Conservation (phyloP, 2,888 invertebrate genomes). For the Autographa pulchrina region DNA sequence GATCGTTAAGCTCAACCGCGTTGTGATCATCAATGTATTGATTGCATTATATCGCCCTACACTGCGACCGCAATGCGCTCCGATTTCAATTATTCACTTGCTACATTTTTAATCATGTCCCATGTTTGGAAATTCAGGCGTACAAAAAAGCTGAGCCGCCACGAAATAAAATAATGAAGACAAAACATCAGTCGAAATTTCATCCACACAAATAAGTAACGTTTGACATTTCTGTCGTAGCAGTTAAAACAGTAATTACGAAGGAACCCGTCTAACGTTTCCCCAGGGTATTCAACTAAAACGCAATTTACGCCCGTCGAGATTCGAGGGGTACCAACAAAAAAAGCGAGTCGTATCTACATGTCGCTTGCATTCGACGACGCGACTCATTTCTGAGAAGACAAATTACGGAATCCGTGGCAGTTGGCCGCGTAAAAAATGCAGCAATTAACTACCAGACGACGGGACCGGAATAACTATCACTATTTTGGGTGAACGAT, state of each 20-base stretch:
- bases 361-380: constrained; percentile 87
- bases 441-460: constrained; percentile 86
- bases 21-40: constrained; percentile 79
- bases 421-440: constrained; percentile 85
- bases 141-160: constrained; percentile 24
- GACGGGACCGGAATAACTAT: constrained; percentile 78
- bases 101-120: constrained; percentile 66
- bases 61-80: constrained; percentile 67
- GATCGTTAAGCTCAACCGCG: constrained; percentile 78
- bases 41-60: constrained; percentile 74
- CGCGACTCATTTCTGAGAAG: constrained; percentile 89
- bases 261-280: constrained; percentile 86
- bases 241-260: constrained; percentile 88
- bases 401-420: constrained; percentile 87
- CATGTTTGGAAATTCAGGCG: constrained; percentile 39
- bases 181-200: constrained; percentile 72
- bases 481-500: constrained; percentile 82
- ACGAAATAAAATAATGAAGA: constrained; percentile 44
- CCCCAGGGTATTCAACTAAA: constrained; percentile 86
- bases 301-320: constrained; percentile 86
- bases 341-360: constrained; percentile 77
- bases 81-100: constrained; percentile 75
- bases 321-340: constrained; percentile 80
- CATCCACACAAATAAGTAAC: constrained; percentile 80
- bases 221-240: constrained; percentile 86